These are phyloP conservation scores for Dolichopus griseipennis DNA, from an alignment of 2,888 invertebrate genomes.

Conservation along the genomic window DNA sequence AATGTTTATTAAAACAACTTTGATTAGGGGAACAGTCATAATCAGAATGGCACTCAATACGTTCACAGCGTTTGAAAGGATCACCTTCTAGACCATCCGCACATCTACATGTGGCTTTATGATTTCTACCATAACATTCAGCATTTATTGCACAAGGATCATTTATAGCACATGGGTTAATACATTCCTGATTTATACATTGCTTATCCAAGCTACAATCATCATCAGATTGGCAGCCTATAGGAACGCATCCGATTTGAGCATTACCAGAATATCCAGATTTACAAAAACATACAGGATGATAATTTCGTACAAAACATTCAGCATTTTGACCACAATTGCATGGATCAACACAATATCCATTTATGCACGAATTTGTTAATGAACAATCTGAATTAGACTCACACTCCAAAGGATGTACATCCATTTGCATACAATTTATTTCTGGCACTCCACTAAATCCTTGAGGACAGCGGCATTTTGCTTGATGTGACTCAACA, in stretches of 20 bases:
- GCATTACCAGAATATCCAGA: constrained; percentile 80
- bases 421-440: constrained; percentile 63
- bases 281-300: constrained; percentile 75
- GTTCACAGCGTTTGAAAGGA: constrained; percentile 67
- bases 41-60: constrained; percentile 69
- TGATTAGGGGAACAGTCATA: constrained; percentile 69
- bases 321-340: constrained; percentile 76
- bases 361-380: constrained; percentile 75
- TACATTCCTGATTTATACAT: constrained; percentile 73
- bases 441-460: constrained; percentile 64
- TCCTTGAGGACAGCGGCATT: constrained; percentile 72
- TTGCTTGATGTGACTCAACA: constrained; percentile 62
- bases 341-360: constrained; percentile 72
- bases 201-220: constrained; percentile 73
- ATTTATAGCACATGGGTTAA: constrained; percentile 68
- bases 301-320: constrained; percentile 73
- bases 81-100: constrained; percentile 68
- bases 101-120: constrained; percentile 73
- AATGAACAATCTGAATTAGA: constrained; percentile 72
- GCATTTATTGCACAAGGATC: constrained; percentile 79
- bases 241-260: constrained; percentile 67
- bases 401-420: constrained; percentile 60
- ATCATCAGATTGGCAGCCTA: constrained; percentile 72
- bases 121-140: constrained; percentile 71
- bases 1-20: constrained; percentile 62